A percentile compares a stretch with the other conserved stretches of the same genome.
phyloP scores from a whole-genome alignment of 2,888 invertebrate species.

The Colostygia pectinataria region DNA sequence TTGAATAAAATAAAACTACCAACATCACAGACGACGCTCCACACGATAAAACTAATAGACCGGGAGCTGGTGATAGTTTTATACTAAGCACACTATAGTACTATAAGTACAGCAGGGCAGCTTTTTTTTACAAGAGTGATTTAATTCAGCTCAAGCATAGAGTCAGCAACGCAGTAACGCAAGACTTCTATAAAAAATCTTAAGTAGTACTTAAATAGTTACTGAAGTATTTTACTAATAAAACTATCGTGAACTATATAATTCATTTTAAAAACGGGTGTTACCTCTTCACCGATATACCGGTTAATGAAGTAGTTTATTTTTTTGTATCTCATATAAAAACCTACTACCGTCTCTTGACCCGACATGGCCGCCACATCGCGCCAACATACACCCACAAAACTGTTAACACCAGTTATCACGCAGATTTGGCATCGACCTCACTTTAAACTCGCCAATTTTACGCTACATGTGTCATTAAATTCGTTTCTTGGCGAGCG shows the following conservation, averaged over 20 bases:
- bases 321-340: neutral
- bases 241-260: too few relatives aligned
- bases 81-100: neutral
- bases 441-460: constrained; percentile 21
- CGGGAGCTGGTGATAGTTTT: neutral
- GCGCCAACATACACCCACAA: constrained; percentile 19
- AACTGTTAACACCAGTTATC: constrained; percentile 34
- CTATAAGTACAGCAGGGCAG: too few relatives aligned
- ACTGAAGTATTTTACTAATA: too few relatives aligned
- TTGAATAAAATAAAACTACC: neutral
- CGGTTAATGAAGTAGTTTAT: neutral
- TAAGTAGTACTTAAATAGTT: too few relatives aligned
- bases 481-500: constrained; percentile 29
- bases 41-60: constrained; percentile 10
- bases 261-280: too few relatives aligned
- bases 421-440: constrained; percentile 38
- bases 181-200: too few relatives aligned
- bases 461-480: constrained; percentile 25
- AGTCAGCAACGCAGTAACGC: too few relatives aligned
- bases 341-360: neutral
- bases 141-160: too few relatives aligned
- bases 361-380: constrained; percentile 1
- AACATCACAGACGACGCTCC: neutral
- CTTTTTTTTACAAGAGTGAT: too few relatives aligned
- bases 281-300: too few relatives aligned